Percentiles rank a stretch among this genome's conserved stretches.
These are phyloP conservation scores for Vidua macroura DNA, from an alignment of 2,113 vertebrate genomes.

Conservation along the genomic window DNA sequence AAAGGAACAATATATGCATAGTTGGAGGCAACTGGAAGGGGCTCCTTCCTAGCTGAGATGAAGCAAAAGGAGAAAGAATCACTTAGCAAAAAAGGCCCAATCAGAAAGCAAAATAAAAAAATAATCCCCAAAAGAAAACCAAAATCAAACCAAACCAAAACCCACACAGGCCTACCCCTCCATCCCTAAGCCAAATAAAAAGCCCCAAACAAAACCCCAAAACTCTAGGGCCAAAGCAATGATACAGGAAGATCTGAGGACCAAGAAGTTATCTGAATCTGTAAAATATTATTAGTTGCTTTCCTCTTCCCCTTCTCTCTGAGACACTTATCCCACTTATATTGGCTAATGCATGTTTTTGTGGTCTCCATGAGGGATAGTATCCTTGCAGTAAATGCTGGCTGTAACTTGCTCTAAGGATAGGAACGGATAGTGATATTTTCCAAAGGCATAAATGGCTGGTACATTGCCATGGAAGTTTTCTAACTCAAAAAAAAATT, in stretches of 20 bases:
- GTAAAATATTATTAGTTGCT: neutral
- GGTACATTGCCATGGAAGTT: neutral
- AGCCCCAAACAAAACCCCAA: accelerated
- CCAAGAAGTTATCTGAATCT: neutral
- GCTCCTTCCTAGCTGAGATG: neutral
- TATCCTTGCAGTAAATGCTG: neutral
- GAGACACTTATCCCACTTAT: neutral
- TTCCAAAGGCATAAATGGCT: neutral
- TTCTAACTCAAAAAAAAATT: neutral
- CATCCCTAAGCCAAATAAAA: neutral
- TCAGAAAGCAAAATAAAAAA: neutral
- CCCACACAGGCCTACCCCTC: neutral
- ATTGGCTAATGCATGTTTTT: neutral
- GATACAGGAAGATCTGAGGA: neutral
- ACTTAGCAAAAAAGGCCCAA: neutral
- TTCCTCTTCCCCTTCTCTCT: neutral
- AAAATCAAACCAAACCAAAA: neutral
- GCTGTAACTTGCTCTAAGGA: neutral
- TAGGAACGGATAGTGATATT: neutral
- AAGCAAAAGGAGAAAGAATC: neutral
- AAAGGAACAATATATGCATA: neutral
- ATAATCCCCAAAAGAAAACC: neutral
- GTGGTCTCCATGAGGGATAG: neutral
- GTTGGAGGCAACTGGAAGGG: neutral
- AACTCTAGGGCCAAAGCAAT: neutral